phyloP scores from a whole-genome alignment of 1,140 invertebrate species.

The Lasaia peninsularis region DNA sequence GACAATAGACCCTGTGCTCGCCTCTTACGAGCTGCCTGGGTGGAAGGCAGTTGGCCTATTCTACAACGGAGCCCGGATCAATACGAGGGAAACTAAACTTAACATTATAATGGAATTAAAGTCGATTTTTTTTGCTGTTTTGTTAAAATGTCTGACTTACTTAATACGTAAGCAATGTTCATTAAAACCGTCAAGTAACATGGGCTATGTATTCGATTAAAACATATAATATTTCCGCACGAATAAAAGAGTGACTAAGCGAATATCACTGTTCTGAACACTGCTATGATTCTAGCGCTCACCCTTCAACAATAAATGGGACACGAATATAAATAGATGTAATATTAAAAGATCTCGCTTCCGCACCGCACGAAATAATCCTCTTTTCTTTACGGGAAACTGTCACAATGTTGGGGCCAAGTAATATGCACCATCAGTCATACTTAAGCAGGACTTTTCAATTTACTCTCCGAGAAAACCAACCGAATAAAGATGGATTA shows the following conservation, averaged over 20 bases:
- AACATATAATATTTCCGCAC: too few species aligned
- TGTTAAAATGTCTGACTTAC: too few species aligned
- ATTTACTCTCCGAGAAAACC: conserved; percentile 59
- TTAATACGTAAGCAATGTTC: too few species aligned
- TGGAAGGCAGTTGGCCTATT: too few species aligned
- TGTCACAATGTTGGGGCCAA: conserved; percentile 59
- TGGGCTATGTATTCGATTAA: too few species aligned
- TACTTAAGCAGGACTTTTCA: conserved; percentile 73
- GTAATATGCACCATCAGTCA: conserved; percentile 71
- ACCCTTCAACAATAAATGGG: conserved; percentile 45
- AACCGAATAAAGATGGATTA: conserved; percentile 67
- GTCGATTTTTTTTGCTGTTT: too few species aligned
- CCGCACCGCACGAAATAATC: conserved; percentile 59
- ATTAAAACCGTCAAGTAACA: too few species aligned
- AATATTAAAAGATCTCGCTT: conserved; percentile 67
- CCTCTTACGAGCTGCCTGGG: too few species aligned
- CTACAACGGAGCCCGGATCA: too few species aligned
- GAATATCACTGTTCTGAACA: conserved; percentile 23
- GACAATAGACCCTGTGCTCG: too few species aligned
- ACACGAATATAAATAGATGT: conserved; percentile 70
- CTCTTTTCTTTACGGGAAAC: conserved; percentile 62
- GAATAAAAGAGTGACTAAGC: conserved; percentile 19
- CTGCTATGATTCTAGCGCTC: conserved; percentile 47
- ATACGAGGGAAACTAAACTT: too few species aligned
- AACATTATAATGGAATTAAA: too few species aligned